A percentile compares a stretch with the other conserved stretches of the same genome.
phyloP scores from a whole-genome alignment of 2,888 invertebrate genomes.

The Zele albiditarsus region DNA sequence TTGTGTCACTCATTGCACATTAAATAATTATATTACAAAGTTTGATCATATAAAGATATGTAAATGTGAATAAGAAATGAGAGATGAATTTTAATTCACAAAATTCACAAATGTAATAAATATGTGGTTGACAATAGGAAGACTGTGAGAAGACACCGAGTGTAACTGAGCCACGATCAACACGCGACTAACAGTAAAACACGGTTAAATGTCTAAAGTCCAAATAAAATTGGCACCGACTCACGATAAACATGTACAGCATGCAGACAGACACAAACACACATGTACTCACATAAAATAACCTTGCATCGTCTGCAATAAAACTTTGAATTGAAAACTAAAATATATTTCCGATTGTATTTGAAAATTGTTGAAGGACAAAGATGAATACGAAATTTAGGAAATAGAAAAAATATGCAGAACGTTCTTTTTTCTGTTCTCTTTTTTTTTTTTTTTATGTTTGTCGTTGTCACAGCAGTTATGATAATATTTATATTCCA shows the following conservation, averaged over 20 bases:
- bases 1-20: conserved; percentile 59
- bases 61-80: background rate
- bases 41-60: background rate
- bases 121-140: background rate
- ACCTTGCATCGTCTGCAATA: background rate
- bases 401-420: too few species aligned
- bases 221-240: conserved; percentile 5
- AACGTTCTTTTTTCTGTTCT: too few species aligned
- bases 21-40: background rate
- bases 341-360: background rate
- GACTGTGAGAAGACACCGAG: background rate
- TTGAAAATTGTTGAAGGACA: background rate
- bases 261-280: background rate
- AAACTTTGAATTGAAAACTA: background rate
- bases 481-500: too few species aligned
- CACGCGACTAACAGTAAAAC: background rate
- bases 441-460: too few species aligned
- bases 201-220: conserved; percentile 13
- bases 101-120: background rate
- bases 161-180: background rate
- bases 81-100: background rate
- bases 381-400: background rate
- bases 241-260: background rate
- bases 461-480: too few species aligned
- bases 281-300: background rate